A percentile compares a stretch with the other conserved stretches of the same genome.
phyloP scores from a whole-genome alignment of 2,888 invertebrate species.

The Chymomyza procnemis region DNA sequence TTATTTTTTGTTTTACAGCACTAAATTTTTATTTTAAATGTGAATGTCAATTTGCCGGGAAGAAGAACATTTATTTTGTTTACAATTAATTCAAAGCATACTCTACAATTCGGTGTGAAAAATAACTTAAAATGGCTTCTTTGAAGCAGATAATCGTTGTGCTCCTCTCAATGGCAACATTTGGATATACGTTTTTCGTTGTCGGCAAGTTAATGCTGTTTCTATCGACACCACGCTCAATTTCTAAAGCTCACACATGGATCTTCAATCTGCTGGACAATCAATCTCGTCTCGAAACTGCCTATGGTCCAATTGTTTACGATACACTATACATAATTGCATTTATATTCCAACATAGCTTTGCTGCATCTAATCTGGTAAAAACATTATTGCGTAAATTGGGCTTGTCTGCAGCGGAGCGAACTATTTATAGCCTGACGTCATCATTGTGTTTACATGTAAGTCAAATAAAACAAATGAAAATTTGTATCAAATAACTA shows the following conservation, averaged over 20 bases:
- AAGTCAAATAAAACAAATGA: constrained; percentile 38
- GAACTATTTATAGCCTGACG: constrained; percentile 79
- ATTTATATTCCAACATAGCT: constrained; percentile 82
- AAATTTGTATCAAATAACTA: neutral
- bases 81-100: neutral
- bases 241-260: constrained; percentile 72
- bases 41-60: neutral
- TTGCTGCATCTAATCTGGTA: constrained; percentile 79
- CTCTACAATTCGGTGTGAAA: neutral
- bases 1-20: neutral
- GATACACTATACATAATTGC: constrained; percentile 79
- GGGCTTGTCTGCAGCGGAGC: constrained; percentile 78
- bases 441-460: constrained; percentile 79
- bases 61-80: neutral
- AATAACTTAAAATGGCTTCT: constrained; percentile 59
- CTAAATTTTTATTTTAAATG: neutral
- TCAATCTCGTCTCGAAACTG: constrained; percentile 72
- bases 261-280: constrained; percentile 77
- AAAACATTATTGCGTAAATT: constrained; percentile 79
- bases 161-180: constrained; percentile 77
- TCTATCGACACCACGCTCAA: constrained; percentile 79
- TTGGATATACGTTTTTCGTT: constrained; percentile 80
- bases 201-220: constrained; percentile 81
- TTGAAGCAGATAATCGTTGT: constrained; percentile 70
- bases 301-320: constrained; percentile 77